Conservation (phyloP, 1,140 invertebrate genomes). For the Drosophila pseudoobscura region DNA sequence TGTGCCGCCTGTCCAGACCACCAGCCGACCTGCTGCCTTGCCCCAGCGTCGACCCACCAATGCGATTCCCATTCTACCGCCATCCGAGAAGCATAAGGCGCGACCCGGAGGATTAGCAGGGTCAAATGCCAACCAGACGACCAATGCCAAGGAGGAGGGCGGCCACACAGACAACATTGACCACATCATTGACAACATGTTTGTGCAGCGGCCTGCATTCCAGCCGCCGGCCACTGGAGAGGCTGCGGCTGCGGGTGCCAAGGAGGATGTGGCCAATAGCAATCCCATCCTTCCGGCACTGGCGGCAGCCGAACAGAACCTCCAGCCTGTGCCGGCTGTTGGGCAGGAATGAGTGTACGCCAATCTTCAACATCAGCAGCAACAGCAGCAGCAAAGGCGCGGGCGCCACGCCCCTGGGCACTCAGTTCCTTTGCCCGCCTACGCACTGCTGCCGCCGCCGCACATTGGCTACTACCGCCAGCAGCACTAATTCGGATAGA, state of each 20-base stretch:
- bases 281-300: conserved; percentile 12
- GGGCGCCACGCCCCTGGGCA: conserved; percentile 18
- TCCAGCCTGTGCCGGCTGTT: conserved; percentile 59
- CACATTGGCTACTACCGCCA: conserved; percentile 66
- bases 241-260: conserved; percentile 8
- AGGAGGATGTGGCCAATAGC: conserved; percentile 38
- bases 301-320: conserved; percentile 48
- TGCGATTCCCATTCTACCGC: conserved; percentile 83
- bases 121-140: conserved; percentile 19
- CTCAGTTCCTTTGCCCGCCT: conserved; percentile 32
- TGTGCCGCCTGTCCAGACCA: conserved; percentile 72
- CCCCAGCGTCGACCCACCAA: conserved; percentile 83
- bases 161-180: conserved; percentile 85
- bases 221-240: conserved; percentile 58
- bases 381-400: conserved; percentile 39
- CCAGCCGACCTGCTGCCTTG: conserved; percentile 65
- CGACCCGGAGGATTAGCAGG: conserved; percentile 10
- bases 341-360: conserved; percentile 77
- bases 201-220: conserved; percentile 84
- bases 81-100: conserved; percentile 80
- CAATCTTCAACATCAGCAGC: conserved; percentile 43
- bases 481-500: conserved; percentile 45
- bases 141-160: conserved; percentile 44
- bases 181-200: conserved; percentile 87
- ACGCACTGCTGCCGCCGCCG: conserved; percentile 56